Evolutionary conservation across 2,797 vertebrate species (phyloP), one percentile per base, ranked within the genome.

Genomic region (Diplodus puntazzo): DNA sequence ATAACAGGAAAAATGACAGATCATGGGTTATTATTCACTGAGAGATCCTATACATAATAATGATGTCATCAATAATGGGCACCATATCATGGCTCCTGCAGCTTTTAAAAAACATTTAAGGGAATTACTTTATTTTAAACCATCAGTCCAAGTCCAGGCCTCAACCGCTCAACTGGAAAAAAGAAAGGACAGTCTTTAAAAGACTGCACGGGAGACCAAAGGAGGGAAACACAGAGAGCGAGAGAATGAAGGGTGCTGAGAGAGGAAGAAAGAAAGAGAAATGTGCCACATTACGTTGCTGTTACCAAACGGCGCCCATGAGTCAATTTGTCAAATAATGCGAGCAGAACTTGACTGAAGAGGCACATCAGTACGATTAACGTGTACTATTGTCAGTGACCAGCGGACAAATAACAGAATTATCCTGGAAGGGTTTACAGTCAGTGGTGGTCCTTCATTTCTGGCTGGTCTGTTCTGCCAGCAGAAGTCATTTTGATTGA

Each of bases 11-110:
- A 95, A 95, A 95, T 94, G 95, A 95, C 94, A 95, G 92, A 95
- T 95, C 93, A 95, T 94, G 92, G 92, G 89, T 95, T 95, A 95
- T 96, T 95, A 96, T 95, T 95, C 95, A 96, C 90, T 87, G 85
- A 83, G 87, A 92, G 91, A 92, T 93, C 91, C 91, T 91, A 95
- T 95, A 94, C 94, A 95, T 95, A 93, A 95, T 95, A 95, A 96
- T 95, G 94, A 95, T 95, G 95, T 95, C 95, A 96, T 96, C 95
- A 95, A 95, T 95, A 95, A 96, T 93, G 88, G 89, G 85, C 82
- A 71, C 65, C 75, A 92, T 92, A 86, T 93, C 91, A 73, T 67
- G 88, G 90, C 93, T 95, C 86, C 90, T 92, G 90, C 91, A 91
- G 93, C 93, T 95, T 95, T 95, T 93, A 95, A 94, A 93, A 95